phyloP scores from a whole-genome alignment of 2,797 vertebrate genomes.

The Lagorchestes hirsutus region DNA sequence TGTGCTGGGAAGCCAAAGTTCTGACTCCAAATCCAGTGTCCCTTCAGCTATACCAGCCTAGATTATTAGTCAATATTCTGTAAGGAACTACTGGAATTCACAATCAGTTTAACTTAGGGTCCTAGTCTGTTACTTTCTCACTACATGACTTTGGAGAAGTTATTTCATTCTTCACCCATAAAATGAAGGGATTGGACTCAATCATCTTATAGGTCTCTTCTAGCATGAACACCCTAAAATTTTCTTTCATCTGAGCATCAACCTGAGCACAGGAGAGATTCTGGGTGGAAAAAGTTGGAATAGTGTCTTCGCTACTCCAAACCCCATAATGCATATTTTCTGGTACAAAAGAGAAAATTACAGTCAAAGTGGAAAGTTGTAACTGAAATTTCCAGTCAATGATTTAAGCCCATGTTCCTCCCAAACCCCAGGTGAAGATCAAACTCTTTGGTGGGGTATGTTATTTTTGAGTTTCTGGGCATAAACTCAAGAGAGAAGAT shows the following conservation, averaged over 20 bases:
- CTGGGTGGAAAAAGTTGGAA: neutral
- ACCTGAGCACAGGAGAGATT: neutral
- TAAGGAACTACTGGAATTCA: neutral
- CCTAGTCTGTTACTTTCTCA: neutral
- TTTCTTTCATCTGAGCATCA: neutral
- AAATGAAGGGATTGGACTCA: neutral
- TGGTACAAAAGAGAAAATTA: neutral
- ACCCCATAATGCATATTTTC: neutral
- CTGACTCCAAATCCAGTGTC: neutral
- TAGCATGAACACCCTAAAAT: neutral
- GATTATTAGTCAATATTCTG: neutral
- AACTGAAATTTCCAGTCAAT: conserved; percentile 3
- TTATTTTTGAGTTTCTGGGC: conserved; percentile 7
- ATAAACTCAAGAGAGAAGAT: neutral
- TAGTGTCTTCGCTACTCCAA: neutral
- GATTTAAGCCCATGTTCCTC: neutral
- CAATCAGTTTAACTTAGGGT: neutral
- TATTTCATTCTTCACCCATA: neutral
- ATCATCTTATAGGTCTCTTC: neutral
- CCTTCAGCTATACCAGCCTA: neutral
- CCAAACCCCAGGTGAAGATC: neutral
- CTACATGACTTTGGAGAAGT: neutral
- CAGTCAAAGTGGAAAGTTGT: neutral
- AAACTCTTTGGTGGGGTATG: neutral
- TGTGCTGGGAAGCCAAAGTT: neutral